Evolutionary conservation across 2,797 vertebrate genomes (phyloP), one percentile per base, ranked within the genome.

Genomic region (Epinephelus malabaricus): DNA sequence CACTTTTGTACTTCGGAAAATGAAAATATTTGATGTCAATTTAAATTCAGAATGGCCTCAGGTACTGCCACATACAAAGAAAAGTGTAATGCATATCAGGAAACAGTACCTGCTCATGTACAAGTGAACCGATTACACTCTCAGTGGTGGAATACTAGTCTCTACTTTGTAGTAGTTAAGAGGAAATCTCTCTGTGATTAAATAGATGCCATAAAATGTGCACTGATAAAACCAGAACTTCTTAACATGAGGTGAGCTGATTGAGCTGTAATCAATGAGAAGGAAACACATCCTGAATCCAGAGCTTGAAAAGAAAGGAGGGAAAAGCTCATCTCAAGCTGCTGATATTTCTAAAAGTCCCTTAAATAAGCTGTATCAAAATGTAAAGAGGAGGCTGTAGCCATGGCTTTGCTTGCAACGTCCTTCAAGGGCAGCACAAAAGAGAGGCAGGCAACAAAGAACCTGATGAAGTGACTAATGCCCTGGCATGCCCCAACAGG

Each of bases 391-490:
- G 56, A 88, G 76, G 90, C 76, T 81, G 83, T 45, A 62, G 80
- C 76, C 71, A 23, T 69, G 62, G 88, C 61, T 87, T 80, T 83
- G 82, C 88, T 92, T 87, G 67, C 78, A 89, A 83, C 70, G 84
- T 91, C 91, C 92, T 94, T 94, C 90, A 93, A 94, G 90, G 88
- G 89, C 89, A 81, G 92, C 91, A 94, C 93, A 95, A 95, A 94
- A 90, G 92, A 83, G 69, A 86, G 78, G 80, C 78, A 61, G 89
- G 91, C 89, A 90, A 96, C 94, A 95, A 95, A 96, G 92, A 92
- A 86, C 81, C 90, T 94, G 94, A 96, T 95, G 92, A 95, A 95
- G 94, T 94, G 90, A 88, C 91, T 95, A 95, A 95, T 95, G 93
- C 91, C 87, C 89, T 91, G 94, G 92, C 89, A 88, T 93, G 92